phyloP scores from a whole-genome alignment of 2,113 vertebrate genomes.

The Upupa epops region DNA sequence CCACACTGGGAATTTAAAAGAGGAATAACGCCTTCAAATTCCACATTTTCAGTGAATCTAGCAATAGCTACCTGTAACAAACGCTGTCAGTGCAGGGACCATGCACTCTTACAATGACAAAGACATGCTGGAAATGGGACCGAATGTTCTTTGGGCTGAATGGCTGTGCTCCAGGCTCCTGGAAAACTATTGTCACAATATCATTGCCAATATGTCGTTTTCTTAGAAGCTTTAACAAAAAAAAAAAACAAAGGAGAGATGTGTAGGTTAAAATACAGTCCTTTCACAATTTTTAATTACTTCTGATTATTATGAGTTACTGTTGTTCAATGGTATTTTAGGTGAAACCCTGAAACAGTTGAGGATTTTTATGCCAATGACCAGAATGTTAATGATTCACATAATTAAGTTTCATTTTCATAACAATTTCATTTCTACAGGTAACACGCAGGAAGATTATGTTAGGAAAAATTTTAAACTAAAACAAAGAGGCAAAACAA shows the following conservation, averaged over 20 bases:
- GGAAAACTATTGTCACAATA: conserved; percentile 97
- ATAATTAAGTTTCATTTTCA: not conserved
- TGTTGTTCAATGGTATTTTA: not conserved
- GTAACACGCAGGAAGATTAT: not conserved
- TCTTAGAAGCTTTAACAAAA: conserved; percentile 81
- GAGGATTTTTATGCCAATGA: not conserved
- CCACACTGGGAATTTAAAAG: not conserved
- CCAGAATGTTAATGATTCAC: not conserved
- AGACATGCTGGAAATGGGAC: conserved; percentile 95
- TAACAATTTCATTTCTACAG: not conserved
- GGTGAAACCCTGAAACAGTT: not conserved
- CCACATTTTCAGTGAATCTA: fast-evolving
- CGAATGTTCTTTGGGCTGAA: conserved; percentile 95
- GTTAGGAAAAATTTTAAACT: not conserved
- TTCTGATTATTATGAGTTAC: not conserved
- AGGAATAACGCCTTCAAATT: not conserved
- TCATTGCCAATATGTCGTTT: conserved; percentile 97
- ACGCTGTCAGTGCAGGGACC: conserved; percentile 89
- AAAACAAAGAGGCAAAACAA: not conserved
- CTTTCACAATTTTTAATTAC: not conserved
- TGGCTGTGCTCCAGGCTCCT: conserved; percentile 91
- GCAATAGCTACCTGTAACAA: conserved; percentile 87
- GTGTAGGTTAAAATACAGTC: not conserved
- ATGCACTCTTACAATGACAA: conserved; percentile 90
- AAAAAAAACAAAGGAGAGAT: not conserved